Evolutionary conservation across 92 coral and sea anemone genomes (phyloP).

Genomic region (Zoanthus solanderi): DNA sequence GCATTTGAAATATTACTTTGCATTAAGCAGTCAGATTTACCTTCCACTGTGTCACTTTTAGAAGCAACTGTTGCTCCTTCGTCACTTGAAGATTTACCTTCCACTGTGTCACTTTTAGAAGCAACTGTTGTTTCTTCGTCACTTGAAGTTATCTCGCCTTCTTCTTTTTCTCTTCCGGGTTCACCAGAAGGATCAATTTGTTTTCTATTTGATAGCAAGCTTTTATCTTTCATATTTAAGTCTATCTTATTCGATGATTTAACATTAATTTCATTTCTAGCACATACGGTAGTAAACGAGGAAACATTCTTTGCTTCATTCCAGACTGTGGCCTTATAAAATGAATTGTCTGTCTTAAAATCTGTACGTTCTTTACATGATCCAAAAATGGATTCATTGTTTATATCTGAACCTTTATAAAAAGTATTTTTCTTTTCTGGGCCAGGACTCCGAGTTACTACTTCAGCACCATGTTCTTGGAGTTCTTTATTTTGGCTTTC

Average conservation of each 20-base stretch:
- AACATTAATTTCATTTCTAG: not conserved
- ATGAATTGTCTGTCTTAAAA: not conserved
- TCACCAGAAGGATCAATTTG: conserved; percentile 19
- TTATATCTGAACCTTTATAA: not conserved
- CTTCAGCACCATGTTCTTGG: not conserved
- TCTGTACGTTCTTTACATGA: not conserved
- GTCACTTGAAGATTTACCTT: conserved; percentile 57
- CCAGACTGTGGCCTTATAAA: not conserved
- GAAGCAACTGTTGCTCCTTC: conserved; percentile 51
- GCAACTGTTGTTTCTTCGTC: conserved; percentile 60
- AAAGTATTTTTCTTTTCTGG: not conserved
- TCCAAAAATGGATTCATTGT: not conserved
- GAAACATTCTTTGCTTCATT: not conserved
- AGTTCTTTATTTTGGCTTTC: not conserved
- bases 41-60: not conserved
- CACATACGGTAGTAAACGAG: not conserved
- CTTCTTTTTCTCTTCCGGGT: conserved; percentile 71
- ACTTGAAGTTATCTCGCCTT: conserved; percentile 82
- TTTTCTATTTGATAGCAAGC: not conserved
- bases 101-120: not conserved
- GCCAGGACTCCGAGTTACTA: not conserved
- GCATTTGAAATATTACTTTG: not conserved
- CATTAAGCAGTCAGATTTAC: not conserved
- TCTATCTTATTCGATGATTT: not conserved
- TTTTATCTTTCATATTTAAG: not conserved